These are phyloP conservation scores for Anthonomus grandis DNA, from an alignment of 1,140 invertebrate species.

Conservation along the genomic window DNA sequence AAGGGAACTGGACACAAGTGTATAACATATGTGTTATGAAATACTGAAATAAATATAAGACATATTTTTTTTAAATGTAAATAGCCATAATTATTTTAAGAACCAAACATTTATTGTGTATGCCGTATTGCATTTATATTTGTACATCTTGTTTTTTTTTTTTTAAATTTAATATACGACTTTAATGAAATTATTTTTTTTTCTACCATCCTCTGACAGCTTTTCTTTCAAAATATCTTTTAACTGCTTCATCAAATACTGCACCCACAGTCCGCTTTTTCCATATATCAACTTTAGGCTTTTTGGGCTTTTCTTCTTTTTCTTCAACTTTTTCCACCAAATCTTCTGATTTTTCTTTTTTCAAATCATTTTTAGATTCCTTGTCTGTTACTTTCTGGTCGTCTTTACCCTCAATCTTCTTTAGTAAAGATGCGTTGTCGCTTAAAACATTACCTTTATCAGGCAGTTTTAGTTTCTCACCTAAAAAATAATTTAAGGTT, in stretches of 20 bases:
- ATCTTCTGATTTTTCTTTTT: constrained; percentile 15
- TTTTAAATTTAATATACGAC: too few relatives aligned
- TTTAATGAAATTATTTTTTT: constrained; percentile 3
- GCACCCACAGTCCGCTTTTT: constrained; percentile 80
- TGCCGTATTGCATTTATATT: too few relatives aligned
- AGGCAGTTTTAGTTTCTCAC: constrained; percentile 21
- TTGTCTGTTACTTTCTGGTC: constrained; percentile 20
- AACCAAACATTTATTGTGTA: too few relatives aligned
- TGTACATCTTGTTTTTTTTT: not conserved
- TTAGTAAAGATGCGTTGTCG: constrained; percentile 19
- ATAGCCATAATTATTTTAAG: too few relatives aligned
- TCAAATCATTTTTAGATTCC: constrained; percentile 28
- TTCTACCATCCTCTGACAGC: constrained; percentile 38
- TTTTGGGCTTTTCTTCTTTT: constrained; percentile 36
- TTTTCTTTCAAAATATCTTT: constrained; percentile 78
- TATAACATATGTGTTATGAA: too few relatives aligned
- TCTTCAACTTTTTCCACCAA: constrained; percentile 28
- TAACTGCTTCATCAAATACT: constrained; percentile 74
- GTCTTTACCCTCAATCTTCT: constrained; percentile 28
- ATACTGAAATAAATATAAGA: too few relatives aligned
- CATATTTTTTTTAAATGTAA: too few relatives aligned
- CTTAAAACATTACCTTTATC: constrained; percentile 26
- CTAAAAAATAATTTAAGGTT: too few relatives aligned
- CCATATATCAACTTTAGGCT: constrained; percentile 70
- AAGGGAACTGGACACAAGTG: constrained; percentile 33